Evolutionary conservation across 2,888 invertebrate species (phyloP).

Genomic region (Eristalinus sepulchralis): DNA sequence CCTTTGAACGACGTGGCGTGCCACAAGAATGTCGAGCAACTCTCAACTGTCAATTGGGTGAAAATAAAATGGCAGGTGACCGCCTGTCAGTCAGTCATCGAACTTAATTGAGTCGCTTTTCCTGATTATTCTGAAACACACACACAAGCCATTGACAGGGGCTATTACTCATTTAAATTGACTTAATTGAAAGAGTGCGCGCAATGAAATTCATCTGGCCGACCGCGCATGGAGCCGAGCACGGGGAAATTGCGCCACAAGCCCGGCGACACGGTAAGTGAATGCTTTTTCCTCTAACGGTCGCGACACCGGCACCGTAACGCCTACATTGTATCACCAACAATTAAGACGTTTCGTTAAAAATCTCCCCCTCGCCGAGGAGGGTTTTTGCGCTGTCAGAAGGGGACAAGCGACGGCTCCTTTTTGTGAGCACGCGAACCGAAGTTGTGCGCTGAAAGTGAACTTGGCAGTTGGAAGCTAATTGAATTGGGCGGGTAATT

Average conservation of each 20-base stretch:
- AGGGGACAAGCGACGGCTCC: slow-evolving; percentile 7
- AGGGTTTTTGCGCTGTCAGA: background rate
- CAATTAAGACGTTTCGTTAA: slow-evolving; percentile 29
- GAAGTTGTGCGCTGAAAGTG: slow-evolving; percentile 18
- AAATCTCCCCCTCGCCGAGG: slow-evolving; percentile 15
- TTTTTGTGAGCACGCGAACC: slow-evolving; percentile 24
- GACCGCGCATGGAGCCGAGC: slow-evolving; percentile 9
- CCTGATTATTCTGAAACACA: background rate
- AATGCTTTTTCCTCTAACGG: slow-evolving; percentile 35
- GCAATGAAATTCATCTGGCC: slow-evolving; percentile 58
- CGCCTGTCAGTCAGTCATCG: slow-evolving; percentile 5
- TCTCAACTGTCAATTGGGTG: slow-evolving; percentile 12
- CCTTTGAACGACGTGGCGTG: slow-evolving; percentile 27
- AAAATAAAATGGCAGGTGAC: slow-evolving; percentile 17
- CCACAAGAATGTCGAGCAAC: slow-evolving; percentile 25
- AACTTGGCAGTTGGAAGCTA: slow-evolving; percentile 38
- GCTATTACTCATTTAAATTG: slow-evolving; percentile 54
- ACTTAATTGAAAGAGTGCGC: slow-evolving; percentile 57
- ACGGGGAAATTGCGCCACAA: background rate
- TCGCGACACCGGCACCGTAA: background rate
- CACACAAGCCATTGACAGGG: slow-evolving; percentile 44
- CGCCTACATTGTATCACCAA: slow-evolving; percentile 27
- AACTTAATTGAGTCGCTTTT: slow-evolving; percentile 22
- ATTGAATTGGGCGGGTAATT: slow-evolving; percentile 41
- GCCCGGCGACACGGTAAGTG: slow-evolving; percentile 6